Evolutionary conservation across 2,888 invertebrate species (phyloP), one percentile per base, ranked within the genome.

Genomic region (Serrognathus titanus): DNA sequence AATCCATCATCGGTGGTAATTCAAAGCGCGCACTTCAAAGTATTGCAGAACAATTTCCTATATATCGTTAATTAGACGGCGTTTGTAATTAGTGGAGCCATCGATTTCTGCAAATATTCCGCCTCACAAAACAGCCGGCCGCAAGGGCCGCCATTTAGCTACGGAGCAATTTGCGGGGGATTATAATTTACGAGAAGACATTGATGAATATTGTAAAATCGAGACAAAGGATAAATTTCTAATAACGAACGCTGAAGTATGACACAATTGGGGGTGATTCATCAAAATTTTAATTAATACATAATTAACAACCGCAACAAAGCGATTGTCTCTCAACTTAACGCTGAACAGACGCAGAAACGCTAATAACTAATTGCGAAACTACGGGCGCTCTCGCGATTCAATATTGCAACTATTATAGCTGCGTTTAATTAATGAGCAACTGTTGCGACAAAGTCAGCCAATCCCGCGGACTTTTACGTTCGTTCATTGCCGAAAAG

Each of bases 21-120:
- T 72, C 69, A 68, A 72, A 71, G 73, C 69, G 57, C 70, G 71
- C 68, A 74, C 74, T 75, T 75, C 75, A 75, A 76, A 75, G 75
- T 75, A 76, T 76, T 75, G 75, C 74, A 67, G 74, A 75, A 76
- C 75, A 76, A 75, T 76, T 76, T 76, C 75, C 75, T 75, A 75
- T 75, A 75, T 71, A 75, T 75, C 74, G 74, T 75, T 76, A 75
- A 76, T 76, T 76, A 75, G 75, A 74, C 75, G 72, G 70, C 71
- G 73, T 72, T 75, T 72, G 74, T 74, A 75, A 75, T 76, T 75
- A 75, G 74, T 70, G 71, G 70, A 69, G 71, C 66, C 69, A 74
- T 74, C 73, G 73, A 74, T 74, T 74, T 72, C 71, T 70, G 71
- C 69, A 71, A 71, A 73, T 70, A 71, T 72, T 70, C 69, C 70